phyloP scores from a whole-genome alignment of 2,113 vertebrate genomes.

The Chrysemys picta region DNA sequence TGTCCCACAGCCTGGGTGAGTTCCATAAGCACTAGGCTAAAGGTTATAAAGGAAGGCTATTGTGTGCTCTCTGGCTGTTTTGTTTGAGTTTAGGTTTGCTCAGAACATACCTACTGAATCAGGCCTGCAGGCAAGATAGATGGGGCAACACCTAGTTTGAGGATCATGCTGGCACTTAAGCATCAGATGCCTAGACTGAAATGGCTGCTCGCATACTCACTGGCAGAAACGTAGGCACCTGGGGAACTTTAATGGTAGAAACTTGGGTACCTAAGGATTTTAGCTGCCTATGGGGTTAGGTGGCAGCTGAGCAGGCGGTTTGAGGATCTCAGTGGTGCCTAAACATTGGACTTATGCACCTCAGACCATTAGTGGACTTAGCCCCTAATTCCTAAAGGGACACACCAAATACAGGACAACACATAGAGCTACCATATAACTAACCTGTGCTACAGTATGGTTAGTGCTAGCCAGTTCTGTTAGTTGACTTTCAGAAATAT shows the following conservation, averaged over 20 bases:
- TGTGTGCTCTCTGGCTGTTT: background rate
- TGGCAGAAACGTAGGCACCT: background rate
- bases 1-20: background rate
- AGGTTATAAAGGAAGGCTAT: background rate
- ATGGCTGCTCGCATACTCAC: background rate
- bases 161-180: background rate
- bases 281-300: background rate
- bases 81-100: background rate
- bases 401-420: background rate
- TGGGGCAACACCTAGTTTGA: background rate
- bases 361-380: background rate
- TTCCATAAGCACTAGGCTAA: background rate
- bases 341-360: background rate
- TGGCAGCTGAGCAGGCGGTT: too few relatives aligned
- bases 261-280: background rate
- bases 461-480: background rate
- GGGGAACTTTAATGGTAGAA: background rate
- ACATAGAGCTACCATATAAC: rapidly evolving
- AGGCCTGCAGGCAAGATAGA: background rate
- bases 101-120: background rate
- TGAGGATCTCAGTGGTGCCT: too few relatives aligned
- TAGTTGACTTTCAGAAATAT: background rate
- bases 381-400: background rate
- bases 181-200: background rate
- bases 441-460: background rate